Evolutionary conservation across 2,888 invertebrate species (phyloP).

Genomic region (Hemaris fuciformis): DNA sequence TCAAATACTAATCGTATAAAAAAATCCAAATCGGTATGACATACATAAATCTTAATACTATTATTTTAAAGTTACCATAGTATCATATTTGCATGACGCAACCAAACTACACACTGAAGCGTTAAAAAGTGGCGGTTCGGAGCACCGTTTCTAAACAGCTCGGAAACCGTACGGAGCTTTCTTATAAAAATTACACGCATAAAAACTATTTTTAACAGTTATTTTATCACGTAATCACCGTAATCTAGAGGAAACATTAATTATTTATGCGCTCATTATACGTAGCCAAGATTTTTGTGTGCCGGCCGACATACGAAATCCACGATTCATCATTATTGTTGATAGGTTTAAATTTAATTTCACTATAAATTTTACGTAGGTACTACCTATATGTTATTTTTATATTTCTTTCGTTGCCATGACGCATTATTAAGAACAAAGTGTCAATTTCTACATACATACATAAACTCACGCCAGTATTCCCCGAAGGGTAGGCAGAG

Average conservation of each 20-base stretch:
- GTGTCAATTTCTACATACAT: no score
- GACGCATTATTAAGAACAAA: background rate
- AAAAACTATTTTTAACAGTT: conserved; percentile 17
- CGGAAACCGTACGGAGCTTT: background rate
- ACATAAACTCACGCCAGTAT: no score
- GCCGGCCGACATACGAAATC: background rate
- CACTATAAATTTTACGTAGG: background rate
- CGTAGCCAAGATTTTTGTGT: conserved; percentile 9
- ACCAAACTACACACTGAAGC: background rate
- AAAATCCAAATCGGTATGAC: no score
- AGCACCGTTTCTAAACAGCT: background rate
- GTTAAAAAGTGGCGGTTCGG: conserved; percentile 1
- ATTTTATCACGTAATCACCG: conserved; percentile 15
- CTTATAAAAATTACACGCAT: conserved; percentile 13
- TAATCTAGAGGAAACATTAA: conserved; percentile 18
- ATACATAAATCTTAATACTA: background rate
- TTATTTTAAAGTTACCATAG: background rate
- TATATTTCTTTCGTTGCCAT: background rate
- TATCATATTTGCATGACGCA: background rate
- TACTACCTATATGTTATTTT: background rate
- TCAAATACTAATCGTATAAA: no score
- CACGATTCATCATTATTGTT: conserved; percentile 7
- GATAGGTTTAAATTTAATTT: conserved; percentile 5
- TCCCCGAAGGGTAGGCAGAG: no score
- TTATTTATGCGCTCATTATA: conserved; percentile 18